A percentile compares a stretch with the other conserved stretches of the same genome.
phyloP scores from a whole-genome alignment of 2,888 invertebrate species.

The Morinoia aosen region DNA sequence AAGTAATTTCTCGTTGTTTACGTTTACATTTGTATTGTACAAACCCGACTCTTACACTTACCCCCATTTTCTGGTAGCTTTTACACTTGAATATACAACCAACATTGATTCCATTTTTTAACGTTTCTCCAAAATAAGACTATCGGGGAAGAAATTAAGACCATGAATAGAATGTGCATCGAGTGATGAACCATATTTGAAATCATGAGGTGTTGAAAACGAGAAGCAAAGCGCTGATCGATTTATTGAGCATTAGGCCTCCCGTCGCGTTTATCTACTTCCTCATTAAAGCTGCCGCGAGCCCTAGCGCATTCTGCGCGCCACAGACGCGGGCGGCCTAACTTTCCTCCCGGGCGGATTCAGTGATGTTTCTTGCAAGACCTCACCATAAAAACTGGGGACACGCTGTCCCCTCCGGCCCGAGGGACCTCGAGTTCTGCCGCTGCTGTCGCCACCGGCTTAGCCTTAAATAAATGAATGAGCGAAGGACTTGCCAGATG shows the following conservation, averaged over 20 bases:
- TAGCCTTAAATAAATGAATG: slow-evolving; percentile 1
- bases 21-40: no score
- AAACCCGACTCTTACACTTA: no score
- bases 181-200: neutral
- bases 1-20: no score
- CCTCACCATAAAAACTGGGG: slow-evolving; percentile 23
- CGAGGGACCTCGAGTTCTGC: neutral
- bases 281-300: neutral
- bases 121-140: neutral
- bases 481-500: neutral
- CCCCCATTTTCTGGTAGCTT: no score
- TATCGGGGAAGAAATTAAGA: neutral
- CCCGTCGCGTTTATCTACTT: neutral
- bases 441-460: neutral
- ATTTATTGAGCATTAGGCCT: neutral
- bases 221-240: neutral
- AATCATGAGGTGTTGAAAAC: neutral
- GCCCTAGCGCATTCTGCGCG: neutral
- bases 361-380: slow-evolving; percentile 37
- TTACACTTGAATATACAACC: neutral
- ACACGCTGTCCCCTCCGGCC: neutral
- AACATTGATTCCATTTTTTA: neutral
- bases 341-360: slow-evolving; percentile 28
- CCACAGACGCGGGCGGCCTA: neutral
- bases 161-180: neutral